phyloP scores from a whole-genome alignment of 2,113 vertebrate species.

The Tichodroma muraria region DNA sequence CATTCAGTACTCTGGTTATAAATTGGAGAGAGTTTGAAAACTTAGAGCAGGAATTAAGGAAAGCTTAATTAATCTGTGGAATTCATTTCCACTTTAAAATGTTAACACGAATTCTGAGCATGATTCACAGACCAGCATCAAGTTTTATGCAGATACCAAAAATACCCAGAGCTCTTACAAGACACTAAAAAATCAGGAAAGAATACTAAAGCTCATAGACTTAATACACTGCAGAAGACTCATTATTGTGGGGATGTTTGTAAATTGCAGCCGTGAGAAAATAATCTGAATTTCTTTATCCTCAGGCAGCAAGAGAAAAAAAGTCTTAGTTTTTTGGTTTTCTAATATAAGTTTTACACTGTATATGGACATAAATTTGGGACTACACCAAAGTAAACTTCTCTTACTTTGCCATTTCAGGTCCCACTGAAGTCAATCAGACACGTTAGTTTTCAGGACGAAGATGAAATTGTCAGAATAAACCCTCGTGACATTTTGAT shows the following conservation, averaged over 20 bases:
- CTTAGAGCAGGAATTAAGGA: background rate
- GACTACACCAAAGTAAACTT: background rate
- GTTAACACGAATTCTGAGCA: background rate
- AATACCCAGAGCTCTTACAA: background rate
- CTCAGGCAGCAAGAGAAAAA: background rate
- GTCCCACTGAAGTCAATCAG: conserved; percentile 83
- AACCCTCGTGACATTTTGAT: conserved; percentile 96
- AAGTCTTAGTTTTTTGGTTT: background rate
- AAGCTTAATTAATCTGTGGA: background rate
- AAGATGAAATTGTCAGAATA: conserved; percentile 97
- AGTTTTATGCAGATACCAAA: background rate
- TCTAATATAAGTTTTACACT: background rate
- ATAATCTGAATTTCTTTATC: background rate
- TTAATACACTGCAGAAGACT: background rate
- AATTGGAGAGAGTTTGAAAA: background rate
- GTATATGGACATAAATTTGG: background rate
- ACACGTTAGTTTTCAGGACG: conserved; percentile 95
- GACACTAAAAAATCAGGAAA: background rate
- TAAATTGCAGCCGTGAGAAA: background rate
- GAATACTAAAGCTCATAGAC: background rate
- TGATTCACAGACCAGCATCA: background rate
- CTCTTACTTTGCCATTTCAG: conserved; percentile 56
- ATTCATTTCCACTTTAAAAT: background rate
- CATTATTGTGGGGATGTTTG: background rate
- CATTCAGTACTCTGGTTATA: background rate